A percentile compares a stretch with the other conserved stretches of the same genome.
phyloP scores from a whole-genome alignment of 2,113 vertebrate species.

The Aplodontia rufa region DNA sequence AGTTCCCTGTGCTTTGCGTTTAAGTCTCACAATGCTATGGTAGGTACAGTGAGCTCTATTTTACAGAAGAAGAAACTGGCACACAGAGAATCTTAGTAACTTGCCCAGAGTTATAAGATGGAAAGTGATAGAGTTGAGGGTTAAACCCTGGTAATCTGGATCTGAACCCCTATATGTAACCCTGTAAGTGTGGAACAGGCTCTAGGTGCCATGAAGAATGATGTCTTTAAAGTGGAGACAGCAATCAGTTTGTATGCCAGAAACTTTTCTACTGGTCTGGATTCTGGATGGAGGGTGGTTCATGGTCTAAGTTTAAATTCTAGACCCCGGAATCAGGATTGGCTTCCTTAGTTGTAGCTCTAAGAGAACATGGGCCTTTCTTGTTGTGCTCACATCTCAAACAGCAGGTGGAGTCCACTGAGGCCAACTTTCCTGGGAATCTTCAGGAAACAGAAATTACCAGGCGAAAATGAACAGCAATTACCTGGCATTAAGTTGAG shows the following conservation, averaged over 20 bases:
- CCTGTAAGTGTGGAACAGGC: neutral
- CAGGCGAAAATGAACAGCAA: constrained; percentile 70
- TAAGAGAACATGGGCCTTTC: neutral
- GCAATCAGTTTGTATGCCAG: neutral
- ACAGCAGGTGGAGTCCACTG: constrained; percentile 1
- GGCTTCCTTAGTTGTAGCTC: neutral
- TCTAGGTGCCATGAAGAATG: neutral
- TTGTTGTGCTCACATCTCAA: neutral
- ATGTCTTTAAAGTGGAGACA: neutral
- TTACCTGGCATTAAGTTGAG: constrained; percentile 76
- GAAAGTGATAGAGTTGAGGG: neutral
- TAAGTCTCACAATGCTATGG: neutral
- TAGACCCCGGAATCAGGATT: neutral
- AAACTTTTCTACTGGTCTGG: constrained; percentile 16
- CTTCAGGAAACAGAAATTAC: constrained; percentile 73
- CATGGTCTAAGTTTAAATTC: constrained; percentile 43
- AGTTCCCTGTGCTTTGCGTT: neutral
- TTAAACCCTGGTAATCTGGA: neutral
- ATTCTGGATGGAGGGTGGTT: neutral
- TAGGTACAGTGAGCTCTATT: neutral
- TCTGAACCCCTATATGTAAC: neutral
- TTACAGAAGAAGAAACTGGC: neutral
- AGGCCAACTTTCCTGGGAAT: constrained; percentile 59
- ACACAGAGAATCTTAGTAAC: neutral
- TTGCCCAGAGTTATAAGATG: neutral